phyloP scores from a whole-genome alignment of 2,888 invertebrate species.

The Labia minor region DNA sequence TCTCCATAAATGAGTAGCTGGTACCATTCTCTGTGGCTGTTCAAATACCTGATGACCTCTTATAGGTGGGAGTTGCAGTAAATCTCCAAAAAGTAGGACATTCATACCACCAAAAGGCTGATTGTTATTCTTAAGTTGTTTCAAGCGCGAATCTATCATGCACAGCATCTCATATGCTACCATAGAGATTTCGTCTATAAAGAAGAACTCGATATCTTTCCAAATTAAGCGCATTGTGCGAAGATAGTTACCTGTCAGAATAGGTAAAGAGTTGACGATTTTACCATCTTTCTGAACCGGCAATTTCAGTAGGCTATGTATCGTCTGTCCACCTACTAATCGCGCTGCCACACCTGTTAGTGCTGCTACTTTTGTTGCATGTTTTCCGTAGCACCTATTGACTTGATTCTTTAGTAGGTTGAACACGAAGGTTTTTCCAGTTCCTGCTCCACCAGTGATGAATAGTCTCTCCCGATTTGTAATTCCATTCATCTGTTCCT shows the following conservation, averaged over 20 bases:
- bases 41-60: slow-evolving; percentile 29
- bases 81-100: slow-evolving; percentile 27
- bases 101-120: slow-evolving; percentile 27
- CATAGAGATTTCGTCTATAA: slow-evolving; percentile 30
- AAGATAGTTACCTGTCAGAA: too few relatives aligned
- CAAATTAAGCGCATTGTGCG: slow-evolving; percentile 19
- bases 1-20: slow-evolving; percentile 22
- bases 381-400: slow-evolving; percentile 25
- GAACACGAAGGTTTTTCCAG: slow-evolving; percentile 27
- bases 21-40: slow-evolving; percentile 25
- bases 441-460: slow-evolving; percentile 29
- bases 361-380: too few relatives aligned
- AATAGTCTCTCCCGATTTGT: slow-evolving; percentile 27
- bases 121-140: slow-evolving; percentile 25
- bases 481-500: not conserved
- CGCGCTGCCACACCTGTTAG: too few relatives aligned
- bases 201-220: slow-evolving; percentile 26
- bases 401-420: slow-evolving; percentile 30
- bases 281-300: too few relatives aligned
- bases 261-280: too few relatives aligned
- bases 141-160: slow-evolving; percentile 23
- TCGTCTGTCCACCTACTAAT: too few relatives aligned
- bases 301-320: too few relatives aligned
- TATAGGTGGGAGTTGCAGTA: slow-evolving; percentile 30
- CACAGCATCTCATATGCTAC: slow-evolving; percentile 27